Base-by-base conservation (phyloP, 23 tunicate species). In the Ciona savignyi region DNA sequence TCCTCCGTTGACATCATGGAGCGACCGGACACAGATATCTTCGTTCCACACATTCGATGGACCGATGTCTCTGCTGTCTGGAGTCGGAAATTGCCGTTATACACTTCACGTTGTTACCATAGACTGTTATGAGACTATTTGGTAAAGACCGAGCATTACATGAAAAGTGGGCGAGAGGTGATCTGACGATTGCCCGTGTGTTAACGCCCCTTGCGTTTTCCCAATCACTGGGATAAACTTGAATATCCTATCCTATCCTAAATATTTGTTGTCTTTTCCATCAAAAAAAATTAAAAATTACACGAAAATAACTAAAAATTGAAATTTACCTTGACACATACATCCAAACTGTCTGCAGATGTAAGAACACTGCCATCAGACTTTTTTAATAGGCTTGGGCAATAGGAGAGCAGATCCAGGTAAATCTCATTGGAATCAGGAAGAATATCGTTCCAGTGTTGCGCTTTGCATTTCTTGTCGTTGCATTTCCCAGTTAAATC, bases 401-500 rank as follows among this genome's bases (percentile, higher is more conserved):
- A 88, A 33, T 88, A 88, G 33, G 78, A 77, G 19, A 88, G 79
- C 19, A 88, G 75, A 65, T 88, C 96, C 20, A 81, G 80, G 34
- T 66, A 72, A 3, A 88, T 27, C 68, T 82, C 80, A 23, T 49
- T 74, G n/a, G 88, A 49, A 2, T 72, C 6, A 2, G 64, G 56
- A 1, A 56, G 28, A 28, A 76, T 64, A 33, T 88, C 81, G 32
- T 68, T 29, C 2, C 65, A 32, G 67, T 88, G 96, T 66, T 88
- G 96, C 28, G 79, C 84, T 35, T 25, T 56, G 60, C 96, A 88
- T 31, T 77, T 73, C 1, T 69, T 29, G 56, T 88, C 87, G 11
- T 30, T 60, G 63, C 96, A 88, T 60, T 67, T 83, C n/a, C 96
- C 96, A 32, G 78, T 75, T 64, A 88, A 68, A 32, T 67, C 96